Evolutionary conservation across 2,888 invertebrate species (phyloP), one percentile per base, ranked within the genome.

Genomic region (Macrosoma leucophasiata): DNA sequence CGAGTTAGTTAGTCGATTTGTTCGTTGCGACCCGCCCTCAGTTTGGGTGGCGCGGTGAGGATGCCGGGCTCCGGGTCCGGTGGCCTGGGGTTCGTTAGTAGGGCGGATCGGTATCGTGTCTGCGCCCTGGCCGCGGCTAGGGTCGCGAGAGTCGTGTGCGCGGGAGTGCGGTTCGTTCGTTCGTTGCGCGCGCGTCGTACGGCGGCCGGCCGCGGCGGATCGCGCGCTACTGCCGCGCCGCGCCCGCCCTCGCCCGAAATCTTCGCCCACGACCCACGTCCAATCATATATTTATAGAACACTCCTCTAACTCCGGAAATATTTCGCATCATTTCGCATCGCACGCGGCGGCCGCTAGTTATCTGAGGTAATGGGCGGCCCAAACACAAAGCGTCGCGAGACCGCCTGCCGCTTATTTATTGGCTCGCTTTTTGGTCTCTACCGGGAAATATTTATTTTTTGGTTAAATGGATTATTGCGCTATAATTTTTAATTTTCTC

Each of bases 111-210:
- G 62, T 51, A 56, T 60, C 66, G 62, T 67, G 54, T 48, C 45
- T 63, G 61, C 70, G 67, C 73, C 66, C 50, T 41, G 52, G 49
- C 66, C 70, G 71, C 62, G 71, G 67, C 73, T 66, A 50, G 41
- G 52, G 49, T 66, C 70, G 71, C 41, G 50, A 53, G 48, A 56
- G 55, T 65, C 64, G 69, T 60, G 58, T 73, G 76, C 77, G 79
- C 78, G 69, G 69, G 76, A 81, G 76, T 78, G 81, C 81, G 82
- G 77, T 75, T 84, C 84, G 84, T 84, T 85, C 84, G 84, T 79
- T 79, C 72, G 62, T 77, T 77, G 81, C 78, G 82, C 79, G 76
- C 61, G 65, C 75, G 71, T 71, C 76, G 77, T 64, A 67, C 78
- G 78, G 79, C 79, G 79, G 67, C 66, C 75, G 75, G 79, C 84